Percentiles rank a stretch among this genome's conserved stretches.
These are phyloP conservation scores for Stegodyphus dumicola DNA, from an alignment of 1,140 invertebrate genomes.

Conservation along the genomic window DNA sequence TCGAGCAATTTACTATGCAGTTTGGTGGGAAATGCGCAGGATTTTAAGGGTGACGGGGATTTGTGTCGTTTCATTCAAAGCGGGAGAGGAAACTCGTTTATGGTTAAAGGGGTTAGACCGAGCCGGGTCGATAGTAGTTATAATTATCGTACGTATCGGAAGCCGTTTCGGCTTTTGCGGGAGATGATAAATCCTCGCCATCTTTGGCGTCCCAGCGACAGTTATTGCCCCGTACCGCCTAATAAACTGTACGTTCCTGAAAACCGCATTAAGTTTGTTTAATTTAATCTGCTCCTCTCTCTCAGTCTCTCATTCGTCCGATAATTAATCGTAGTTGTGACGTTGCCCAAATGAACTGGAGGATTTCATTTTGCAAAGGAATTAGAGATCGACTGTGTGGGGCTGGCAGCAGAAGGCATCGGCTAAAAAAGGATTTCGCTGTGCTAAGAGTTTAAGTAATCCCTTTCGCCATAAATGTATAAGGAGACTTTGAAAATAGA, in stretches of 20 bases:
- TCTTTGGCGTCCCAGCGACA: slow-evolving; percentile 27
- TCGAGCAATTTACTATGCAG: background rate
- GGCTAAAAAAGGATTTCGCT: slow-evolving; percentile 24
- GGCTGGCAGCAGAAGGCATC: no score
- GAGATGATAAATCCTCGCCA: slow-evolving; percentile 42
- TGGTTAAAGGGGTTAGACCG: slow-evolving; percentile 1
- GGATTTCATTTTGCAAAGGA: background rate
- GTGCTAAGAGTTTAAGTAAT: background rate
- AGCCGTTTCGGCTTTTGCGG: slow-evolving; percentile 46
- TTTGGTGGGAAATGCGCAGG: background rate
- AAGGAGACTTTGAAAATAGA: background rate
- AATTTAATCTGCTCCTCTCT: slow-evolving; percentile 47
- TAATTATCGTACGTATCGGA: slow-evolving; percentile 54
- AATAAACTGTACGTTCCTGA: slow-evolving; percentile 40
- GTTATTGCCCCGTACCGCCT: slow-evolving; percentile 38
- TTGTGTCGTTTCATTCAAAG: slow-evolving; percentile 44
- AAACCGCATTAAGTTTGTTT: slow-evolving; percentile 57
- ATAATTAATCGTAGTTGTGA: slow-evolving; percentile 29
- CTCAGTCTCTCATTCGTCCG: background rate
- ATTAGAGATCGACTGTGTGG: no score
- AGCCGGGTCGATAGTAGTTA: slow-evolving; percentile 28
- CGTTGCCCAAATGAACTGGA: no score
- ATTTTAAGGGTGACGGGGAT: slow-evolving; percentile 19
- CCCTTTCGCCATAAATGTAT: slow-evolving; percentile 27
- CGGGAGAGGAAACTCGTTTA: slow-evolving; percentile 19